Conservation (phyloP, 2,888 invertebrate species). For the Muscina levida region DNA sequence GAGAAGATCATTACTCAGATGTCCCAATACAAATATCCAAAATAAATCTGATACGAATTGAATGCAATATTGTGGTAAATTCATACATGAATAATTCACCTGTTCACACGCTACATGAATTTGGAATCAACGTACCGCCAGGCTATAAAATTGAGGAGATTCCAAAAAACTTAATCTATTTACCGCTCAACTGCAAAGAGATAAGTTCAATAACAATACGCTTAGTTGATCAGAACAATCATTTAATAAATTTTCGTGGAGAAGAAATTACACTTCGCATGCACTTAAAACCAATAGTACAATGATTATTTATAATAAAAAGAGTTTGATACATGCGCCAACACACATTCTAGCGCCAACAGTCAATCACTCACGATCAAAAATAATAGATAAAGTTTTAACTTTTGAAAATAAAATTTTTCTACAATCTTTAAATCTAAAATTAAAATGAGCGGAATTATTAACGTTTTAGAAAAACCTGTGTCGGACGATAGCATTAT, state of each 20-base stretch:
- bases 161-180: background rate
- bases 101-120: background rate
- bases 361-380: too few relatives aligned
- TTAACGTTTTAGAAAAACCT: too few relatives aligned
- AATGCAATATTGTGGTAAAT: background rate
- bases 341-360: too few relatives aligned
- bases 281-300: background rate
- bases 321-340: too few relatives aligned
- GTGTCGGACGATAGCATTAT: background rate
- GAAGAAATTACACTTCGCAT: background rate
- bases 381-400: too few relatives aligned
- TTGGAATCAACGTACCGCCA: background rate
- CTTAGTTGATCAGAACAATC: background rate
- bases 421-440: too few relatives aligned
- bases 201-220: background rate
- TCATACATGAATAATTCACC: background rate
- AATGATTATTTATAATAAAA: too few relatives aligned
- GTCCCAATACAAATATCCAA: background rate
- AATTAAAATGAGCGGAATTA: too few relatives aligned
- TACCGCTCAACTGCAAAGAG: background rate
- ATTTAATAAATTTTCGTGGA: background rate
- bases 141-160: slow-evolving; percentile 3
- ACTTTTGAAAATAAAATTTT: too few relatives aligned
- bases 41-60: background rate
- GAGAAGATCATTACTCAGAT: background rate